Evolutionary conservation across 2,888 invertebrate genomes (phyloP).

Genomic region (Rhagonycha lutea): DNA sequence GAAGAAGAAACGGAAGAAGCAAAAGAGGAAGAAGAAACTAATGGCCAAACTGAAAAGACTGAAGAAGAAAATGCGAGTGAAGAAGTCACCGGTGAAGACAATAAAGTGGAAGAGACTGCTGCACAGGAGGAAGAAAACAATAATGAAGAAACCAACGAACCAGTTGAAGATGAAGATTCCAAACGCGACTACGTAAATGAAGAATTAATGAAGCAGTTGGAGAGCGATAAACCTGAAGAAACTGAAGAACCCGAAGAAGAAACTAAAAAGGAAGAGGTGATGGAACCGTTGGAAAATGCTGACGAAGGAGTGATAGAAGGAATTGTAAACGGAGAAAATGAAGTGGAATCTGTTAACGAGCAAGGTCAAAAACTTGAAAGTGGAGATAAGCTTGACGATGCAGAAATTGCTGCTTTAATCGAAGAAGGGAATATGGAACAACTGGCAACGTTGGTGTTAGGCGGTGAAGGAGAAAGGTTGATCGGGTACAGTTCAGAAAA

Average conservation of each 20-base stretch:
- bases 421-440: slow-evolving; percentile 84
- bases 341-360: slow-evolving; percentile 55
- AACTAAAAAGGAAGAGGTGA: background rate
- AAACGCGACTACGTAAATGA: background rate
- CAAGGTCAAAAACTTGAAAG: slow-evolving; percentile 55
- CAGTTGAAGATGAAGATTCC: slow-evolving; percentile 5
- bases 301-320: slow-evolving; percentile 52
- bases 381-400: slow-evolving; percentile 61
- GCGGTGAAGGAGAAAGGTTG: slow-evolving; percentile 82
- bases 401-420: slow-evolving; percentile 69
- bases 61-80: slow-evolving; percentile 30
- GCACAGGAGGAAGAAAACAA: slow-evolving; percentile 30
- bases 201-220: slow-evolving; percentile 32
- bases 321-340: slow-evolving; percentile 53
- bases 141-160: background rate
- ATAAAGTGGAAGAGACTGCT: slow-evolving; percentile 28
- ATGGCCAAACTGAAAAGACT: slow-evolving; percentile 25
- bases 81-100: slow-evolving; percentile 30
- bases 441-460: slow-evolving; percentile 84
- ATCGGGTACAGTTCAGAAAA: slow-evolving; percentile 72
- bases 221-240: slow-evolving; percentile 22
- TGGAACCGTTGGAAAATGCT: slow-evolving; percentile 1
- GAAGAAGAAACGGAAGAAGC: slow-evolving; percentile 36
- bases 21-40: slow-evolving; percentile 29
- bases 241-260: slow-evolving; percentile 29